These are phyloP conservation scores for Rhamnusium bicolor DNA, from an alignment of 2,888 invertebrate species.

Conservation along the genomic window DNA sequence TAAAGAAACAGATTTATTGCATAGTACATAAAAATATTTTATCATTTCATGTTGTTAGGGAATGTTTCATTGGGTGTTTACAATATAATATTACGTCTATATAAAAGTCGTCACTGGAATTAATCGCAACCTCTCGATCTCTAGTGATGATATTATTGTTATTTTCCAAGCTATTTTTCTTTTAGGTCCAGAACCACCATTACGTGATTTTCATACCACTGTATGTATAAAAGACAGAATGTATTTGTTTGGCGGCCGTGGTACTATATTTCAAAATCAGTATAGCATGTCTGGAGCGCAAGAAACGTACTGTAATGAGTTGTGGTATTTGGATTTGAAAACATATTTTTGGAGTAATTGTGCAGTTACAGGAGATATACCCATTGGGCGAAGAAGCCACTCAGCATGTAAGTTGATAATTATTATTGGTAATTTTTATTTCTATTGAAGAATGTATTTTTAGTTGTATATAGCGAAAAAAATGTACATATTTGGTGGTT, in stretches of 20 bases:
- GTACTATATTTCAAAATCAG: conserved; percentile 69
- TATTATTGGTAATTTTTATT: neutral
- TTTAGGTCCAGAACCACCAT: conserved; percentile 69
- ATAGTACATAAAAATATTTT: too few species aligned
- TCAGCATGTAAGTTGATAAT: conserved; percentile 83
- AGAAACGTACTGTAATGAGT: conserved; percentile 85
- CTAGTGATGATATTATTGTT: too few species aligned
- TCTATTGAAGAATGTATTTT: conserved; percentile 57
- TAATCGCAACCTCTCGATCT: too few species aligned
- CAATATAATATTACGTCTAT: too few species aligned
- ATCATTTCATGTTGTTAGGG: too few species aligned
- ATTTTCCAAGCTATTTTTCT: neutral
- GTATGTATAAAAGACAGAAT: conserved; percentile 84
- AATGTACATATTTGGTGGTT: conserved; percentile 94
- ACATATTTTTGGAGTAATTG: conserved; percentile 81
- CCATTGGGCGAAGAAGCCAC: conserved; percentile 89
- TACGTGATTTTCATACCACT: conserved; percentile 92
- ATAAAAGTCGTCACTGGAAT: too few species aligned
- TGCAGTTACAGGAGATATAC: conserved; percentile 77
- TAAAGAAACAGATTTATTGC: too few species aligned
- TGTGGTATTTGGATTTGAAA: conserved; percentile 83
- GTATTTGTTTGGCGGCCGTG: conserved; percentile 93
- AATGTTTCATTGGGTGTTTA: too few species aligned
- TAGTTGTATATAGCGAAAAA: conserved; percentile 84
- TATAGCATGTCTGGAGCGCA: conserved; percentile 78